phyloP scores from a whole-genome alignment of 2,888 invertebrate genomes.

The Incurvaria masculella region DNA sequence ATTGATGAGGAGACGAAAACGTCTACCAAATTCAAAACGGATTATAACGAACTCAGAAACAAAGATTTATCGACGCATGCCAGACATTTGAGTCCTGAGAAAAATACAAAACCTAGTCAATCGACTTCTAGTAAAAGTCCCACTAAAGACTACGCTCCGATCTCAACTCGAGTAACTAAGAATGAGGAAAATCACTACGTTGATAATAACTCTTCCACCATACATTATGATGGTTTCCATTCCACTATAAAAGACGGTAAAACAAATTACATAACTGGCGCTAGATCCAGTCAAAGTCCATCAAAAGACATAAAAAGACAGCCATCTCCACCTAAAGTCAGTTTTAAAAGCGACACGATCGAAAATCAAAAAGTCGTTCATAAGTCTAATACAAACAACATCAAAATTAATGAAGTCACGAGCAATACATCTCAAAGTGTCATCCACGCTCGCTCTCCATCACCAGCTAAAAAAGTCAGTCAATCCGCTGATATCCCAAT shows the following conservation, averaged over 20 bases:
- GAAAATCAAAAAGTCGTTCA: neutral
- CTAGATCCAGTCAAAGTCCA: neutral
- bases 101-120: constrained; percentile 11
- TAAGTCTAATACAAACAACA: neutral
- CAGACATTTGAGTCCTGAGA: constrained; percentile 12
- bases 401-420: neutral
- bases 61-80: constrained; percentile 17
- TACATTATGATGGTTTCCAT: neutral
- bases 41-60: neutral
- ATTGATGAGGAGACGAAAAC: constrained; percentile 44
- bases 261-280: neutral
- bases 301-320: neutral
- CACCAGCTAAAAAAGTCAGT: neutral
- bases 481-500: neutral
- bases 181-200: neutral
- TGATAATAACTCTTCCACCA: neutral
- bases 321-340: neutral
- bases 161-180: constrained; percentile 2
- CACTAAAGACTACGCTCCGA: constrained; percentile 23
- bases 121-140: constrained; percentile 21
- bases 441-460: neutral
- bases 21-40: constrained; percentile 21
- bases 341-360: neutral
- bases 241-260: neutral
- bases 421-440: neutral